Base-by-base conservation (phyloP, 2,113 vertebrate species). In the Rhinoptilus africanus region DNA sequence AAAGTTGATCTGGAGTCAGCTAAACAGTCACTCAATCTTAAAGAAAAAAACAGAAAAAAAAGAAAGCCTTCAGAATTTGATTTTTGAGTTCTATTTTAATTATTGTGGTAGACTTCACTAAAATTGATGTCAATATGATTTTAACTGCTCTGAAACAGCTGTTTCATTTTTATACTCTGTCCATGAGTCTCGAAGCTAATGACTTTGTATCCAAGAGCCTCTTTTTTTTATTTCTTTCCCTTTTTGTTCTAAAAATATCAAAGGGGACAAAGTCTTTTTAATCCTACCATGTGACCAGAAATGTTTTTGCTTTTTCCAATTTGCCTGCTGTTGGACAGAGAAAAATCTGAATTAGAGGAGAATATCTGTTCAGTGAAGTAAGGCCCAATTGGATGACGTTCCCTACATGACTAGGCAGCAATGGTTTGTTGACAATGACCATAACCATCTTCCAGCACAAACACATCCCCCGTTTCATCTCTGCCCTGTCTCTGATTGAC, bases 121-220 rank as follows among this genome's bases (percentile, higher is more conserved):
- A 79, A 62, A 84, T 41, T 30, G 12, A 69, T n/a, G 12, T 11
- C 20, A 45, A 57, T 35, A 41, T 20, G 5, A 35, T 48, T 75
- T 80, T 77, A 73, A 77, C 27, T 6, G 26, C 45, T 64, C 41
- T 37, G 30, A 80, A 73, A 6, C n/a, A 63, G 56, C 10, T 66
- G 5, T 87, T 95, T 63, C 8, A 24, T 18, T 88, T 67, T 72
- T 35, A 60, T 3, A 35, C 12, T 74, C 35, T 68, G 22, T 35
- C n/a, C 47, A 12, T 14, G 10, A 67, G 53, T 71, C 86, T 53
- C 12, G 23, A 24, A 92, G 14, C 26, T 78, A 64, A 66, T 45
- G 26, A 41, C 54, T 53, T 89, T 18, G 47, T 35, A 79, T 7
- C 20, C n/a, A 63, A 0, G 0, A 80, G 7, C 4, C 2, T 74